Conservation (phyloP, 2,113 vertebrate genomes). For the Agelaius tricolor region DNA sequence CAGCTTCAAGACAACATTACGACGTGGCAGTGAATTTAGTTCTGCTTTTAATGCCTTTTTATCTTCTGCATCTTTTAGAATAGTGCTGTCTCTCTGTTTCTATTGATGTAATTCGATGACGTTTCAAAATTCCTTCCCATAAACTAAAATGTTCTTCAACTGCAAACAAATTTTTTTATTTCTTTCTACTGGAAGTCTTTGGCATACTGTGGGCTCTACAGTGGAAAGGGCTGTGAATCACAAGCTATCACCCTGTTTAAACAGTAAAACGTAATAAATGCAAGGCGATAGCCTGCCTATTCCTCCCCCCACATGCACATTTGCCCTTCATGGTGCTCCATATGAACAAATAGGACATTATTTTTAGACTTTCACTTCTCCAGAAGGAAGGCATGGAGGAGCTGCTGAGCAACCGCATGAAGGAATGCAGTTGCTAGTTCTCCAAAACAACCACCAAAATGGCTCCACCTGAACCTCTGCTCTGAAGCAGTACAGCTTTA, state of each 20-base stretch:
- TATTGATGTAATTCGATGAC: not conserved
- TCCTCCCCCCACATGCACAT: not conserved
- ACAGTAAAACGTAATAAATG: not conserved
- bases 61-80: not conserved
- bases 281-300: not conserved
- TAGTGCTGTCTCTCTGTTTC: not conserved
- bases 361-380: not conserved
- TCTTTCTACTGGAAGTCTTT: not conserved
- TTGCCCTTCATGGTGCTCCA: not conserved
- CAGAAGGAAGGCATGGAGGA: not conserved
- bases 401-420: not conserved
- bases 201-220: accelerated
- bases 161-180: not conserved
- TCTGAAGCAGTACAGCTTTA: not conserved
- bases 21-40: not conserved
- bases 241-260: not conserved
- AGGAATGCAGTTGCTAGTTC: not conserved
- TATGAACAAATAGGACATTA: not conserved
- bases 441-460: not conserved
- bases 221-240: not conserved
- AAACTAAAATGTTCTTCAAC: not conserved
- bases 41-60: not conserved
- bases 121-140: not conserved
- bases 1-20: not conserved
- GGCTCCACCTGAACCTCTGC: not conserved